Base-by-base conservation (phyloP, 2,888 invertebrate species). In the Eutolmus rufibarbis region DNA sequence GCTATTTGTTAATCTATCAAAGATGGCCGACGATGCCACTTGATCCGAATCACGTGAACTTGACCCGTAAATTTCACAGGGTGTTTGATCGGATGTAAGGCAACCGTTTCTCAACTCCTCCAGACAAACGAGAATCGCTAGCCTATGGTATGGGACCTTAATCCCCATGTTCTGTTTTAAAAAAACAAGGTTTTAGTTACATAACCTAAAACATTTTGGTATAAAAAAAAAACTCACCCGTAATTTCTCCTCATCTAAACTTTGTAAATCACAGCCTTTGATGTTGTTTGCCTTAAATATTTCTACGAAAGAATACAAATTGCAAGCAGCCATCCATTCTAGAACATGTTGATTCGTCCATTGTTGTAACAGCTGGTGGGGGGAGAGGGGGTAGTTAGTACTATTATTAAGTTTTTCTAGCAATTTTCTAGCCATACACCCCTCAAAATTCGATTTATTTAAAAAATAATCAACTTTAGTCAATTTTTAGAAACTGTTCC, bases 301-400 rank as follows among this genome's bases (percentile, higher is more conserved):
- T 90, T 96, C 96, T 88, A 95, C 94, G 92, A 96, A 95, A 88
- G 95, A 94, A 92, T 95, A 95, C 88, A 96, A 93, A 92, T 96
- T 96, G 88, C 95, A 92, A 82, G 95, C 95, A 86, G 96, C 95
- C 95, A 96, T 95, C 95, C 96, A 96, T 92, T 96, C 96, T 88
- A 95, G 94, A 74, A 96, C 96, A 91, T 96, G 95, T 86, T 94
- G 92, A 86, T 95, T 94, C 57, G 95, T 94, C 96, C 96, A 96
- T 91, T 96, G 95, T 89, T 93, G 93, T 89, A 96, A 93, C 87
- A 95, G 94, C 96, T 96, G 81, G 46, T 0, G 46, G 4, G 1
- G 46, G 4, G 46, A 14, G 46, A 14, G 16, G 4, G 4, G 16
- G 46, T 5, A n/a, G 16, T 51, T 51, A 57, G 14, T n/a, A 23